Percentiles rank a stretch among this genome's conserved stretches.
phyloP scores from a whole-genome alignment of 1,140 invertebrate species.

The Camponotus pennsylvanicus region DNA sequence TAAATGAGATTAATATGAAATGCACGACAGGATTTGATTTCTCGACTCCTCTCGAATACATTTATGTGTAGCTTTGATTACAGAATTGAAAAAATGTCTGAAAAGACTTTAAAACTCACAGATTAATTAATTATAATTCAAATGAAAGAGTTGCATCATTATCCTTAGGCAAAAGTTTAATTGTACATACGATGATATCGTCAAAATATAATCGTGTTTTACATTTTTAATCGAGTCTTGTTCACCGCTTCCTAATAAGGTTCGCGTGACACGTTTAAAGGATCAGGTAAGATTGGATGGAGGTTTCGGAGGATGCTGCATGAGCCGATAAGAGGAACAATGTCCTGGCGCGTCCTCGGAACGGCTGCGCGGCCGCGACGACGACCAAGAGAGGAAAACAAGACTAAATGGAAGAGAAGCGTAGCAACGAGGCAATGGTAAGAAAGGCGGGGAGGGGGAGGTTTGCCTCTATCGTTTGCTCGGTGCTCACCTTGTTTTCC shows the following conservation, averaged over 20 bases:
- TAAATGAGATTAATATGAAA: conserved; percentile 36
- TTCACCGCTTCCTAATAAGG: background rate
- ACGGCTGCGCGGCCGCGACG: background rate
- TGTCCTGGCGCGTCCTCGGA: background rate
- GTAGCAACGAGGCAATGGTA: background rate
- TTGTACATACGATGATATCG: background rate
- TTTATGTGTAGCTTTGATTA: background rate
- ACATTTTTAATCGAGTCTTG: background rate
- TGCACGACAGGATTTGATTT: conserved; percentile 26
- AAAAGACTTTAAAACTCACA: background rate
- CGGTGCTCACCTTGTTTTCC: conserved; percentile 71
- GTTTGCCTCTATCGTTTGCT: conserved; percentile 55
- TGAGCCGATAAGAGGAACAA: conserved; percentile 19
- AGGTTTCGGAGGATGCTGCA: conserved; percentile 2
- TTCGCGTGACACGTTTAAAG: background rate
- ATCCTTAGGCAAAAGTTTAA: background rate
- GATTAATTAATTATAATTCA: background rate
- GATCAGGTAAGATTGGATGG: background rate
- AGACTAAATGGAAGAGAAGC: background rate
- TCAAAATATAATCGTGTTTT: background rate
- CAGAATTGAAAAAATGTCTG: background rate
- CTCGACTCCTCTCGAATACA: conserved; percentile 13
- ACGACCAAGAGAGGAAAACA: conserved; percentile 23
- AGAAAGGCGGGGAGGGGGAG: conserved; percentile 35
- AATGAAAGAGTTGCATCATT: background rate